Percentiles rank a stretch among this genome's conserved stretches.
phyloP scores from a whole-genome alignment of 2,113 vertebrate genomes.

The Mesembrinibis cayennensis region DNA sequence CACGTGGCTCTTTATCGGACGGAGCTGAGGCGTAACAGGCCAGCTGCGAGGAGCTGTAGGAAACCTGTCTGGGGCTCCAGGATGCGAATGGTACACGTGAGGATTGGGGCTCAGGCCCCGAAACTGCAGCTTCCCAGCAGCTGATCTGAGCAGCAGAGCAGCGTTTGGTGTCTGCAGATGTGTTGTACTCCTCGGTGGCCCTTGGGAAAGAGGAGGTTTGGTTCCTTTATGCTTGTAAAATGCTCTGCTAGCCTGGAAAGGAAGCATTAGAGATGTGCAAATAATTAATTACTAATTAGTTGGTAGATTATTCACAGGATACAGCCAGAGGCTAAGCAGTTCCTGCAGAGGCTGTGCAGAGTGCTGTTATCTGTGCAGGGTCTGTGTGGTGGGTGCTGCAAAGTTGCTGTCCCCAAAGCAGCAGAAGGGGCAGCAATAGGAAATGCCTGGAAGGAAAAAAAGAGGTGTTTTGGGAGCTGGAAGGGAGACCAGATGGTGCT shows the following conservation, averaged over 20 bases:
- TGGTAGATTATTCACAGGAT: neutral
- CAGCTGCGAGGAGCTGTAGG: neutral
- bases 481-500: neutral
- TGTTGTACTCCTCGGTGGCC: accelerated
- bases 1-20: accelerated
- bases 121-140: neutral
- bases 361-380: accelerated
- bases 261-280: neutral
- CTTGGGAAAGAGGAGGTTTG: neutral
- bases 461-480: accelerated
- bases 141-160: neutral
- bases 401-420: accelerated
- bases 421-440: neutral
- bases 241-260: neutral
- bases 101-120: neutral
- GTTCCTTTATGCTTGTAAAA: neutral
- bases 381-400: neutral
- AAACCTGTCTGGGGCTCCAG: neutral
- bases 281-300: constrained; percentile 28
- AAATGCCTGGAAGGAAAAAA: neutral
- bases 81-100: accelerated
- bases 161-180: accelerated
- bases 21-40: neutral
- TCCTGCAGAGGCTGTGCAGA: neutral
- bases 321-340: neutral